These are phyloP conservation scores for Varanus komodoensis DNA, from an alignment of 2,113 vertebrate genomes.

Conservation along the genomic window DNA sequence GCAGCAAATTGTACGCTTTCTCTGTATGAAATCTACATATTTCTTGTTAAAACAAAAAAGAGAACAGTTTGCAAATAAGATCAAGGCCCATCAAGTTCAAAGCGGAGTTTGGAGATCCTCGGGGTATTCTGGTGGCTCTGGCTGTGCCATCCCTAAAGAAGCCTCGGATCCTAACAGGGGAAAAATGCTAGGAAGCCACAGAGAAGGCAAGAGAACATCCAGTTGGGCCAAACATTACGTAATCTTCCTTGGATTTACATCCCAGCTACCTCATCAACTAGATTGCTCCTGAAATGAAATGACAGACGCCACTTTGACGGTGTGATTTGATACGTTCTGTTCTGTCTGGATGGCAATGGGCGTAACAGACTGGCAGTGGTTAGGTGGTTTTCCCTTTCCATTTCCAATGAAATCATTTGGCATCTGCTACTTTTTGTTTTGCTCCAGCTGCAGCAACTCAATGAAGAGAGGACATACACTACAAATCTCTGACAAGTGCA, in stretches of 20 bases:
- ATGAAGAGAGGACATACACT: background rate
- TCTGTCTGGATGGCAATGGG: background rate
- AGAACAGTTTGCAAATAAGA: too few species aligned
- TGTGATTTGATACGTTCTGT: background rate
- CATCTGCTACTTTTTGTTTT: background rate
- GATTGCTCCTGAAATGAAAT: background rate
- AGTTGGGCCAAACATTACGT: background rate
- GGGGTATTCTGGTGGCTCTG: too few species aligned
- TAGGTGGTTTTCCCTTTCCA: background rate
- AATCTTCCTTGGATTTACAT: background rate
- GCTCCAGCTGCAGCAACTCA: background rate
- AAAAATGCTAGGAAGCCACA: background rate
- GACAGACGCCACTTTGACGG: background rate
- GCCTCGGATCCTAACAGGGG: background rate
- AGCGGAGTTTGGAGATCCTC: too few species aligned
- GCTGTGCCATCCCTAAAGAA: background rate
- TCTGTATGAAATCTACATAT: too few species aligned
- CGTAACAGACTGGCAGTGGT: background rate
- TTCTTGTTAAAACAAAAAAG: too few species aligned
- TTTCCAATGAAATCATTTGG: background rate
- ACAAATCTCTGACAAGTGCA: slow-evolving; percentile 7
- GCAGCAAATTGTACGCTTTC: too few species aligned
- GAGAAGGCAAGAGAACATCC: background rate
- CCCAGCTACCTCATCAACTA: background rate
- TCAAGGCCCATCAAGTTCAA: too few species aligned